These are phyloP conservation scores for Myotis pilosus DNA, from an alignment of 2,797 vertebrate species.

Conservation along the genomic window DNA sequence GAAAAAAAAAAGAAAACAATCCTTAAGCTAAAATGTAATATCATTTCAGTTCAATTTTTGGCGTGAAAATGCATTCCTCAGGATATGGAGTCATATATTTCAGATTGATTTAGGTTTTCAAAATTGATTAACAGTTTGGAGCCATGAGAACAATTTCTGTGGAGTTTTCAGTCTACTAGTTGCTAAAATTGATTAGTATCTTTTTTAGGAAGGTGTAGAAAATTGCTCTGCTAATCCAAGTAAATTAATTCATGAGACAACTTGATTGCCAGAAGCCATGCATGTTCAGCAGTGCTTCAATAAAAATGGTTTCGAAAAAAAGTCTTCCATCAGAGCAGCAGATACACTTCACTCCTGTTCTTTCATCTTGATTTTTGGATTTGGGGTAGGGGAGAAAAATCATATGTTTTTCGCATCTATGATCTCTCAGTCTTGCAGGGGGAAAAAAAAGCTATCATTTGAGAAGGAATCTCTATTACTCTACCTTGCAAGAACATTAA, in stretches of 20 bases:
- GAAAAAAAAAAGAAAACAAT: not conserved
- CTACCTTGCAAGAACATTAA: not conserved
- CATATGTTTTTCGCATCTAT: slow-evolving; percentile 10
- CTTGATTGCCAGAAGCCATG: slow-evolving; percentile 73
- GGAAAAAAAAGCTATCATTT: not conserved
- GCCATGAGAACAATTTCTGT: slow-evolving; percentile 61
- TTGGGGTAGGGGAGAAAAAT: not conserved
- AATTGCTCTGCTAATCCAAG: slow-evolving; percentile 75
- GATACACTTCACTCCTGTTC: not conserved
- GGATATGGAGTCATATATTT: slow-evolving; percentile 71
- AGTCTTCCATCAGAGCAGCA: not conserved
- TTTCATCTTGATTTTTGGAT: not conserved
- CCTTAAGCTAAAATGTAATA: not conserved
- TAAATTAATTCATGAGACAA: slow-evolving; percentile 79
- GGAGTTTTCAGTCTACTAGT: slow-evolving; percentile 71
- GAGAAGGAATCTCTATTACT: not conserved
- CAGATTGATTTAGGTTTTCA: slow-evolving; percentile 76
- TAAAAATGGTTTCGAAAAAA: slow-evolving; percentile 58
- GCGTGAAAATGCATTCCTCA: slow-evolving; percentile 48
- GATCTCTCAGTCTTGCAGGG: slow-evolving; percentile 36
- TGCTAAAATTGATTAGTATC: slow-evolving; percentile 79
- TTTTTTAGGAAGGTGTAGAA: slow-evolving; percentile 72
- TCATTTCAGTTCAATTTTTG: slow-evolving; percentile 64
- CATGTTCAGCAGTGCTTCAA: slow-evolving; percentile 65
- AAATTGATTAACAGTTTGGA: slow-evolving; percentile 76